Percentiles rank a stretch among this genome's conserved stretches.
Conservation (phyloP, 2,888 invertebrate species). For the Unio pictorum region DNA sequence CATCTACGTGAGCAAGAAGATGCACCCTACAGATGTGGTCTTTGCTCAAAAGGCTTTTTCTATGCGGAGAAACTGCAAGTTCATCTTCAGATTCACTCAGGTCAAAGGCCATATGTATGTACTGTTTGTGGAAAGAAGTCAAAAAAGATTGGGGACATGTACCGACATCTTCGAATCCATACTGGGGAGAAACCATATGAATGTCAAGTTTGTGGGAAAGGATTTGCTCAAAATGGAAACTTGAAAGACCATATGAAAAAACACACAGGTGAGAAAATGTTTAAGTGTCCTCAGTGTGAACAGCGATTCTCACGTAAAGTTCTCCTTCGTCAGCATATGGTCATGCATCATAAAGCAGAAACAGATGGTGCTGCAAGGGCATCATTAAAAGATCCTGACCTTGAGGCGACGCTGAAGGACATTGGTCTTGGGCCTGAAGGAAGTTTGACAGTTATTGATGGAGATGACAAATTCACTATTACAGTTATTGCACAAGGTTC, state of each 20-base stretch:
- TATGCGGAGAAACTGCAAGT: constrained; percentile 39
- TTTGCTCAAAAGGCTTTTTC: constrained; percentile 38
- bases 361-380: no score
- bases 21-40: constrained; percentile 31
- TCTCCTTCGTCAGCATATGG: constrained; percentile 32
- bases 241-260: constrained; percentile 37
- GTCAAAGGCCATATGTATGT: constrained; percentile 37
- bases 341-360: constrained; percentile 27
- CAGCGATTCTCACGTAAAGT: constrained; percentile 35
- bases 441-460: no score
- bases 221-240: constrained; percentile 38
- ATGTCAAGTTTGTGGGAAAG: constrained; percentile 39
- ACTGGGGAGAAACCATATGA: constrained; percentile 39
- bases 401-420: constrained; percentile 32
- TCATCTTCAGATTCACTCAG: constrained; percentile 39
- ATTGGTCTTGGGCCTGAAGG: constrained; percentile 8
- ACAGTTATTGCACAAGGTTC: no score
- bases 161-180: constrained; percentile 35
- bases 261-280: constrained; percentile 32
- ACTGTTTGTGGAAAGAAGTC: constrained; percentile 35
- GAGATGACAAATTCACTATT: no score
- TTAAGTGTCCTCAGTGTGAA: constrained; percentile 32
- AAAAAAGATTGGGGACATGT: constrained; percentile 40
- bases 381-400: no score
- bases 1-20: constrained; percentile 34